These are phyloP conservation scores for Branchipolynoe longqiensis DNA, from an alignment of 2,888 invertebrate species.

Conservation along the genomic window DNA sequence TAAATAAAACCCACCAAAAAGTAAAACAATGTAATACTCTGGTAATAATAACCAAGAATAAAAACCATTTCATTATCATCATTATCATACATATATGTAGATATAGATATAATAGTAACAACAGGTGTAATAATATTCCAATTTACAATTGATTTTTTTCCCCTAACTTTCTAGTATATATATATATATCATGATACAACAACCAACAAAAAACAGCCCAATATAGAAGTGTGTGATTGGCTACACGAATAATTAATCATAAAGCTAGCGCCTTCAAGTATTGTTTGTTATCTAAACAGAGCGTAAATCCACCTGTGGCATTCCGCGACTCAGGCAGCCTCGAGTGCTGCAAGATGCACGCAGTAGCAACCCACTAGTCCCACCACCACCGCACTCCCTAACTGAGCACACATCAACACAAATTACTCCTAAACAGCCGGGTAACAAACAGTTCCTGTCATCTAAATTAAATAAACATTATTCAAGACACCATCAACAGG, in stretches of 20 bases:
- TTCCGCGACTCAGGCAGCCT: too few relatives aligned
- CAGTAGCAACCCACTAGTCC: too few relatives aligned
- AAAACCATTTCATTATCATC: conserved; percentile 31
- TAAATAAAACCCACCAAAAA: conserved; percentile 18
- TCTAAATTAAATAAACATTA: too few relatives aligned
- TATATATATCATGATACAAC: conserved; percentile 1
- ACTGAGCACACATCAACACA: too few relatives aligned
- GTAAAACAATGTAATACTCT: conserved; percentile 31
- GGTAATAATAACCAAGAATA: background rate
- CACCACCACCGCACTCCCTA: too few relatives aligned
- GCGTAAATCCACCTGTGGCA: too few relatives aligned
- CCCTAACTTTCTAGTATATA: conserved; percentile 2
- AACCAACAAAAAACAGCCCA: conserved; percentile 42
- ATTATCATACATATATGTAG: conserved; percentile 1
- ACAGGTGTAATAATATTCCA: conserved; percentile 16
- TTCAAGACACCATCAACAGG: too few relatives aligned
- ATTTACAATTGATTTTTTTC: conserved; percentile 40
- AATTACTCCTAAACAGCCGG: too few relatives aligned
- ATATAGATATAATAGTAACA: too few relatives aligned
- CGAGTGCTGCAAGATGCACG: too few relatives aligned
- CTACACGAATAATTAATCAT: background rate
- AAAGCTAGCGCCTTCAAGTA: conserved; percentile 30
- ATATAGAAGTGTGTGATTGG: conserved; percentile 11
- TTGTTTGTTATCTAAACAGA: background rate
- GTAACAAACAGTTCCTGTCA: too few relatives aligned